Percentiles rank a stretch among this genome's conserved stretches.
Evolutionary conservation across 2,888 invertebrate genomes (phyloP).

Genomic region (Bembecia ichneumoniformis): DNA sequence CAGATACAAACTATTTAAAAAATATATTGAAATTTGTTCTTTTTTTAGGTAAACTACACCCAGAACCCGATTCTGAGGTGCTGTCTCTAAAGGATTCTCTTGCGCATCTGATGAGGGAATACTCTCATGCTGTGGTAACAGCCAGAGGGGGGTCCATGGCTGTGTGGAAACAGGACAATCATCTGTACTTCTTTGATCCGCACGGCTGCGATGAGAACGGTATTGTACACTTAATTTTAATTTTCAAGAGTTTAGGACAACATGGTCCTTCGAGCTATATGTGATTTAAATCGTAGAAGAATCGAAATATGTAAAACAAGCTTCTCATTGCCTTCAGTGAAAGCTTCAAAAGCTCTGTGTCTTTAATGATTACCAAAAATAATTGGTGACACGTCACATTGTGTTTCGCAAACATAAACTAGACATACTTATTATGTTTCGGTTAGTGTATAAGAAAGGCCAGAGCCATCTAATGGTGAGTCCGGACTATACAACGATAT

Average conservation of each 20-base stretch:
- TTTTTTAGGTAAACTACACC: slow-evolving; percentile 37
- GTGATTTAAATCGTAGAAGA: slow-evolving; percentile 16
- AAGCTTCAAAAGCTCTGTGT: no score
- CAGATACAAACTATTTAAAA: no score
- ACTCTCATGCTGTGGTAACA: slow-evolving; percentile 66
- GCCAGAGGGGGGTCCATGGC: slow-evolving; percentile 69
- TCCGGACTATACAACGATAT: no score
- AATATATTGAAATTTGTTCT: no score
- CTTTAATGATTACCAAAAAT: no score
- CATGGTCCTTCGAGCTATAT: slow-evolving; percentile 19
- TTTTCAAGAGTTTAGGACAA: no score
- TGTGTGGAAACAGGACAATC: slow-evolving; percentile 65
- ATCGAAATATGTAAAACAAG: not conserved
- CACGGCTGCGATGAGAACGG: slow-evolving; percentile 73
- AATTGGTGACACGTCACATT: no score
- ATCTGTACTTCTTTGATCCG: slow-evolving; percentile 72
- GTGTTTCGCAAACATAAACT: no score
- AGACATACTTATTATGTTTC: no score
- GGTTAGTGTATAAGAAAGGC: no score
- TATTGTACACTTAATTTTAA: slow-evolving; percentile 5
- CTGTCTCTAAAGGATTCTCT: slow-evolving; percentile 39
- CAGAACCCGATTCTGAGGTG: slow-evolving; percentile 29
- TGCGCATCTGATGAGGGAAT: slow-evolving; percentile 36
- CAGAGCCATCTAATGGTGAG: no score
- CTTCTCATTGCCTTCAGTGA: no score